phyloP scores from a whole-genome alignment of 2,888 invertebrate genomes.

The Athrips mouffetella region DNA sequence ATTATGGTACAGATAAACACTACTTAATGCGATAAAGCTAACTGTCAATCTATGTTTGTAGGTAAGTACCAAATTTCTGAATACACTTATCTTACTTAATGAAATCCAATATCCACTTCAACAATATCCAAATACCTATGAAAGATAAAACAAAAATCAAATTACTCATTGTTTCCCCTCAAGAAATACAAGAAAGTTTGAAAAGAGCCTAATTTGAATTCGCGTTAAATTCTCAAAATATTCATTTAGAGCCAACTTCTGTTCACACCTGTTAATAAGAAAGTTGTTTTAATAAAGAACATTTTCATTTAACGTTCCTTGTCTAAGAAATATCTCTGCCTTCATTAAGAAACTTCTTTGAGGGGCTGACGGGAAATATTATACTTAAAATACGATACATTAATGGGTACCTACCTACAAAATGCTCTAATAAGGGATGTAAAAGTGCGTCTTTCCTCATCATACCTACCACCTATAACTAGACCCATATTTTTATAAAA shows the following conservation, averaged over 20 bases:
- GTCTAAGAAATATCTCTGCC: not conserved
- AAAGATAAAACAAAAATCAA: not conserved
- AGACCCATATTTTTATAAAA: too few species aligned
- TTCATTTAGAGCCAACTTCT: not conserved
- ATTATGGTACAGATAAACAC: too few species aligned
- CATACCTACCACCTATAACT: too few species aligned
- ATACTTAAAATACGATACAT: too few species aligned
- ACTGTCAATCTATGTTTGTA: too few species aligned
- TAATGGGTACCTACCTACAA: too few species aligned
- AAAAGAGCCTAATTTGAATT: not conserved
- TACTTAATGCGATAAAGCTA: too few species aligned
- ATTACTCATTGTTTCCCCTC: not conserved
- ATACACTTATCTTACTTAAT: too few species aligned
- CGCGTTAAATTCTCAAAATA: constrained; percentile 1
- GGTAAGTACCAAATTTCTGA: too few species aligned
- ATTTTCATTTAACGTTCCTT: constrained; percentile 8
- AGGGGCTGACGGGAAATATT: not conserved
- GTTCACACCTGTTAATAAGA: constrained; percentile 14
- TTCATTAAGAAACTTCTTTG: not conserved
- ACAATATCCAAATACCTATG: not conserved
- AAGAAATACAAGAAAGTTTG: not conserved
- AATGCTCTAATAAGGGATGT: too few species aligned
- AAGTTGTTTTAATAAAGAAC: constrained; percentile 12
- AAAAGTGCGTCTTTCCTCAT: too few species aligned
- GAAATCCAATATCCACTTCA: too few species aligned